phyloP scores from a whole-genome alignment of 2,113 vertebrate genomes.

The Picathartes gymnocephalus region DNA sequence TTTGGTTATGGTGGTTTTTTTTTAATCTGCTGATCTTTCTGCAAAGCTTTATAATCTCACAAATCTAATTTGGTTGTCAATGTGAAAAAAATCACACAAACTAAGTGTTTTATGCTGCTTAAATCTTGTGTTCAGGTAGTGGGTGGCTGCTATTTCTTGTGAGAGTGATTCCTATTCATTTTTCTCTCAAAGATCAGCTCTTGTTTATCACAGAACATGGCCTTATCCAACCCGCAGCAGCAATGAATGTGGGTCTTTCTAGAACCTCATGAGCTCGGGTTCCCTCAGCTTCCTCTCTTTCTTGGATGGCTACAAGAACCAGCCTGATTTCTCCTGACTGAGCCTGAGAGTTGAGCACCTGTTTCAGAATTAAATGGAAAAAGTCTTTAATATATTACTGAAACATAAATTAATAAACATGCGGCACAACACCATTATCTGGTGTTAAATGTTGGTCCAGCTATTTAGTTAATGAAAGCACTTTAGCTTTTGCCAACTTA shows the following conservation, averaged over 20 bases:
- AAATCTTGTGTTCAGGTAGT: not conserved
- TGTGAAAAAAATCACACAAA: not conserved
- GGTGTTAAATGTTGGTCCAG: not conserved
- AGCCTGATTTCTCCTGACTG: not conserved
- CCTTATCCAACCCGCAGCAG: not conserved
- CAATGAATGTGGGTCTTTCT: not conserved
- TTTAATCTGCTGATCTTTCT: not conserved
- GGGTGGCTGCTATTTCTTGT: not conserved
- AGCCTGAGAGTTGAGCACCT: not conserved
- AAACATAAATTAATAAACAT: not conserved
- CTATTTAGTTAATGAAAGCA: not conserved
- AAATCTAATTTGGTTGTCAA: not conserved
- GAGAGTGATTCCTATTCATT: not conserved
- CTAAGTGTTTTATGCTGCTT: not conserved
- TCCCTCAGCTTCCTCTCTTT: not conserved
- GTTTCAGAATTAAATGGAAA: not conserved
- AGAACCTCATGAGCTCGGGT: not conserved
- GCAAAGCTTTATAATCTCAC: not conserved
- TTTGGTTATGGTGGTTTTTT: not conserved
- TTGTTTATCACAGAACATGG: not conserved
- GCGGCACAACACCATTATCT: not conserved
- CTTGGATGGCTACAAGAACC: not conserved
- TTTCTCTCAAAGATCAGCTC: not conserved
- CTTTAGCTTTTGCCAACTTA: not conserved
- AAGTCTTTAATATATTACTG: not conserved